Base-by-base conservation (phyloP, 2,888 invertebrate species). In the Augiades crinisus region DNA sequence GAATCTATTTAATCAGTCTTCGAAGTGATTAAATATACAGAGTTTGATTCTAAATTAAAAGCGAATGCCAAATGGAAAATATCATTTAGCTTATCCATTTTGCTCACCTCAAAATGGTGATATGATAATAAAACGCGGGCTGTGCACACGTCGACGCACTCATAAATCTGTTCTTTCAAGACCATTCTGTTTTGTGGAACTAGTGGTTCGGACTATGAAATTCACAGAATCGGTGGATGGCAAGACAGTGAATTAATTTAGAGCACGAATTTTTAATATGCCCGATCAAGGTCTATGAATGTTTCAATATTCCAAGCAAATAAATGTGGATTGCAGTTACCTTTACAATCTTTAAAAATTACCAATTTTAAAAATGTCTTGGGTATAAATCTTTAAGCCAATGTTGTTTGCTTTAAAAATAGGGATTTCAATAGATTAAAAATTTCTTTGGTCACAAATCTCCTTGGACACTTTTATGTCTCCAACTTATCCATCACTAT, bases 151-250 rank as follows among this genome's bases (percentile, higher is more conserved):
- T 77, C 76, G 70, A 70, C 75, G 65, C 64, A 55, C 59, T 58
- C 62, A 80, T 84, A 81, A 82, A 82, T 82, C 77, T 74, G 69
- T 69, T 72, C 70, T 66, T 72, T 68, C 70, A 68, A 70, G 71
- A 72, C 67, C 70, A 74, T 75, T 73, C 68, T 66, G 73, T 73
- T 76, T 70, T 68, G 67, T 66, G 61, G 67, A 64, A 66, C 44
- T 50, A 43, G 50, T 17, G 43, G 41, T 50, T 33, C 30, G 52
- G 8, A 41, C 43, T 50, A 46, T 40, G 46, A 57, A 56, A 27
- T 22, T 30, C 45, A 34, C 22, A 56, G 56, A 56, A 34, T 24
- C 40, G 54, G 19, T 51, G 19, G 21, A 24, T 17, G 21, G 22
- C 43, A 6, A 31, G 30, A 43, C 30, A 34, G 14, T 43, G 36